Conservation (phyloP, 2,797 vertebrate species). For the Sphaeramia orbicularis region DNA sequence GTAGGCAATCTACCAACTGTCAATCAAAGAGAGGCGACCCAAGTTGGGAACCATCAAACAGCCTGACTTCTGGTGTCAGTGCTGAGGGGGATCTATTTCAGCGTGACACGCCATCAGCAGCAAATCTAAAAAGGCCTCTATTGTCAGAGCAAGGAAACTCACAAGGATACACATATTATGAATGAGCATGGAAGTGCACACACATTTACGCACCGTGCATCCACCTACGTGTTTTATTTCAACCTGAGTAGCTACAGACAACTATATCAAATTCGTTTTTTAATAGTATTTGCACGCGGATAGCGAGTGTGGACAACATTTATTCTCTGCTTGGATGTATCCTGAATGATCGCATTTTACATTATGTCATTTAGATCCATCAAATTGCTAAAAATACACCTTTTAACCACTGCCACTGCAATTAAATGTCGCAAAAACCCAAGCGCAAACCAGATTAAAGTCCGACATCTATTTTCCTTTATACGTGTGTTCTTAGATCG, state of each 20-base stretch:
- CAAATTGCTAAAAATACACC: background rate
- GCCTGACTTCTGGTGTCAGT: slow-evolving; percentile 80
- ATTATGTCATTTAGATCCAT: background rate
- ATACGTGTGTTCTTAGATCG: slow-evolving; percentile 41
- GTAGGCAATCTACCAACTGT: slow-evolving; percentile 84
- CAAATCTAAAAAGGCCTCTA: slow-evolving; percentile 77
- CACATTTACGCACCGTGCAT: slow-evolving; percentile 37
- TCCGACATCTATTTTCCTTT: slow-evolving; percentile 18
- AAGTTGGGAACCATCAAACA: slow-evolving; percentile 83
- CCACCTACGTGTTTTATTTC: slow-evolving; percentile 28
- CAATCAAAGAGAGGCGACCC: slow-evolving; percentile 79
- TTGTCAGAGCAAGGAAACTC: slow-evolving; percentile 71
- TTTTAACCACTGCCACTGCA: background rate
- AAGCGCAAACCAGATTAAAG: slow-evolving; percentile 16
- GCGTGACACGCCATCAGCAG: slow-evolving; percentile 79
- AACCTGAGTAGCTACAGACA: slow-evolving; percentile 44
- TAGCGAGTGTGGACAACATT: background rate
- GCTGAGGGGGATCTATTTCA: slow-evolving; percentile 84
- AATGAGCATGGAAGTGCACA: slow-evolving; percentile 49
- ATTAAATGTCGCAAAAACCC: slow-evolving; percentile 3
- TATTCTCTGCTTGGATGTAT: background rate
- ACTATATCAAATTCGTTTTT: slow-evolving; percentile 14
- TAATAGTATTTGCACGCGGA: slow-evolving; percentile 16
- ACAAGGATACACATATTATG: slow-evolving; percentile 72
- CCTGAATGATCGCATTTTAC: background rate